These are phyloP conservation scores for Channa maculata DNA, from an alignment of 2,113 vertebrate species.

Conservation along the genomic window DNA sequence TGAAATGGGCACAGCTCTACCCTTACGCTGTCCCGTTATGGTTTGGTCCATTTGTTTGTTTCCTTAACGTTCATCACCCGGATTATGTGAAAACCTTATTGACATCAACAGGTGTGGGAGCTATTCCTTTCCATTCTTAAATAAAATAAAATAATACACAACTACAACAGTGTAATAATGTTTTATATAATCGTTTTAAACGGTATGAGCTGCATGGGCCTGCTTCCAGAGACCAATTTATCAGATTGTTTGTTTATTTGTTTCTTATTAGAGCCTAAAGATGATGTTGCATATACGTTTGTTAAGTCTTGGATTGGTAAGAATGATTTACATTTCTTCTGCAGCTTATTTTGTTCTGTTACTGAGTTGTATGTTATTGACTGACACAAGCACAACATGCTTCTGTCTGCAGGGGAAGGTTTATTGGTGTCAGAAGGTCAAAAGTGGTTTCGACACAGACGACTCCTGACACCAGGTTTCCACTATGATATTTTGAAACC, in stretches of 20 bases:
- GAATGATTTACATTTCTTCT: not conserved
- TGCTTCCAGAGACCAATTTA: not conserved
- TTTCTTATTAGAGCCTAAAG: constrained; percentile 86
- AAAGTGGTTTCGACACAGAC: constrained; percentile 87
- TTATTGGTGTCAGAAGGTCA: constrained; percentile 85
- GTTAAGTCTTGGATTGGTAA: constrained; percentile 87
- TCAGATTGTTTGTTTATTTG: not conserved
- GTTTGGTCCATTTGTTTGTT: constrained; percentile 81
- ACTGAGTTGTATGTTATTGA: not conserved
- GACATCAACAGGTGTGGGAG: constrained; percentile 82
- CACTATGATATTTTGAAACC: constrained; percentile 90
- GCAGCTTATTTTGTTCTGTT: not conserved
- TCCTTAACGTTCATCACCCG: constrained; percentile 80
- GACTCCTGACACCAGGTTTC: constrained; percentile 90
- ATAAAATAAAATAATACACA: not conserved
- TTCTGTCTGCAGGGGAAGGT: constrained; percentile 82
- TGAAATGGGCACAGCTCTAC: constrained; percentile 78
- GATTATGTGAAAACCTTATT: constrained; percentile 86
- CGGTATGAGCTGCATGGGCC: not conserved
- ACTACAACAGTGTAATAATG: not conserved
- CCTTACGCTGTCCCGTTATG: constrained; percentile 77
- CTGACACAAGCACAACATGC: not conserved
- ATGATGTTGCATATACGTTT: constrained; percentile 80
- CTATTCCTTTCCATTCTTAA: not conserved
- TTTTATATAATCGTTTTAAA: too few species aligned